phyloP scores from a whole-genome alignment of 1,140 invertebrate genomes.

The Eurosta solidaginis region DNA sequence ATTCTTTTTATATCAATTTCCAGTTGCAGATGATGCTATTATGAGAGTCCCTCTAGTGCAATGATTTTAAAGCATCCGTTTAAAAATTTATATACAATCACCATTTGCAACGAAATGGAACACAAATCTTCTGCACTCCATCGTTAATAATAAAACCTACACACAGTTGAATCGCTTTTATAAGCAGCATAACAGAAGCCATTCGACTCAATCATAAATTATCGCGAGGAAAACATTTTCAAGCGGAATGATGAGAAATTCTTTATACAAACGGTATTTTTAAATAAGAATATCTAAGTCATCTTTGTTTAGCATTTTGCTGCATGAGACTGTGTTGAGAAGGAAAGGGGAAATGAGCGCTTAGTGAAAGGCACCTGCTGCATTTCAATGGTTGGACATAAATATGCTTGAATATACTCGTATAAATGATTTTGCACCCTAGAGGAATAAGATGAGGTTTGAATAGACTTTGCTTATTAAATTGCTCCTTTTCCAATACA shows the following conservation, averaged over 20 bases:
- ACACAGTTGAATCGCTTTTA: not conserved
- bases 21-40: not conserved
- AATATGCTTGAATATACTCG: not conserved
- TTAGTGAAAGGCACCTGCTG: conserved; percentile 11
- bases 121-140: not conserved
- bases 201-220: conserved; percentile 11
- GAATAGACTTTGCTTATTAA: no score
- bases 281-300: not conserved
- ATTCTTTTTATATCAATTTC: not conserved
- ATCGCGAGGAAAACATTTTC: not conserved
- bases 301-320: not conserved
- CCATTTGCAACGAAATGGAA: not conserved
- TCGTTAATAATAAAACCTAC: not conserved
- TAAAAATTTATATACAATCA: not conserved
- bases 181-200: not conserved
- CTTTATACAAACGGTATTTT: conserved; percentile 2
- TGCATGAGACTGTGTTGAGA: not conserved
- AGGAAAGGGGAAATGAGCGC: not conserved
- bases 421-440: not conserved
- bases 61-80: not conserved
- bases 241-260: not conserved
- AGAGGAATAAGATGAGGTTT: not conserved
- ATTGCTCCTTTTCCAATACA: no score
- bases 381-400: not conserved
- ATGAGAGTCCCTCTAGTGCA: not conserved